Evolutionary conservation across 2,797 vertebrate genomes (phyloP), one percentile per base, ranked within the genome.

Genomic region (Diglossa cyanea): DNA sequence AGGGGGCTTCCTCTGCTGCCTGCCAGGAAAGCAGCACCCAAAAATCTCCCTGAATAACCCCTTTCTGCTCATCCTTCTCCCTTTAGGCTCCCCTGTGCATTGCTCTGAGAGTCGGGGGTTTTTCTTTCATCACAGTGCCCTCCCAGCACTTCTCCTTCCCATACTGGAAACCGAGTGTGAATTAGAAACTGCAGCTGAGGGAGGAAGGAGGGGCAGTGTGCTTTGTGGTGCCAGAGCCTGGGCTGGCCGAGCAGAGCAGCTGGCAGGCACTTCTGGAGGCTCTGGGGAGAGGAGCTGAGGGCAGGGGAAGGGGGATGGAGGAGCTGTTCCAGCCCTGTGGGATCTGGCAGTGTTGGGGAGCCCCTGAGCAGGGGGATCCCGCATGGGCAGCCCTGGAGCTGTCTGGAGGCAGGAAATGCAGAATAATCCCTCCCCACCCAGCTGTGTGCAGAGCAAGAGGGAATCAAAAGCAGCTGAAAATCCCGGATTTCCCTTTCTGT

Each of bases 391-490:
- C 81, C 20, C 60, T 68, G 15, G 61, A 71, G 26, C 76, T 73
- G 82, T 48, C 31, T 76, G 85, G 77, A 86, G 72, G 21, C 28
- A 55, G 90, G 80, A 95, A 92, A 70, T 14, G 19, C 77, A 95
- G 83, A 54, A 7, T 78, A 73, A 93, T 92, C 86, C 94, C 73
- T 93, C 78, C 81, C 81, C 54, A 1, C 78, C 71, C 48, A 9
- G 74, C 80, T 93, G 86, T 9, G 90, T 61, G 40, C 2, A 1
- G 73, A 89, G 78, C 39, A 4, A 83, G 65, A 71, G 40, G 61
- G 81, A 92, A 70, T 85, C 68, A 84, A 85, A 84, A 95, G 88
- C 83, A 61, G 60, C 86, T 70, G 92, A 92, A 95, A 95, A 94
- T 82, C 83, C 70, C 30, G 39, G 90, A 94, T 95, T 96, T 96